These are phyloP conservation scores for Engraulis encrasicolus DNA, from an alignment of 2,113 vertebrate species.

Conservation along the genomic window DNA sequence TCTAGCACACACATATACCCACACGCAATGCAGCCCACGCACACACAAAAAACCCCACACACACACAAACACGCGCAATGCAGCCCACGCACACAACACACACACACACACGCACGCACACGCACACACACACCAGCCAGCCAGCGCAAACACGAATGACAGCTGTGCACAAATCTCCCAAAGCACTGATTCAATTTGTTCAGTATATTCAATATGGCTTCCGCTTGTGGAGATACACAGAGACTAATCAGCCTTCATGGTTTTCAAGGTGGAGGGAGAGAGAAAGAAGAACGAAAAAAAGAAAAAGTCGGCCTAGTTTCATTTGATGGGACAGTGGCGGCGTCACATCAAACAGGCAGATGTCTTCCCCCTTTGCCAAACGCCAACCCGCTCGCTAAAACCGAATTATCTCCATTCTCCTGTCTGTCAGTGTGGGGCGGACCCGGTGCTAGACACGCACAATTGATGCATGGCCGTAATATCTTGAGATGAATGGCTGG, in stretches of 20 bases:
- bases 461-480: conserved; percentile 14
- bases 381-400: conserved; percentile 1
- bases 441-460: not conserved
- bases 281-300: conserved; percentile 1
- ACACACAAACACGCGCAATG: not conserved
- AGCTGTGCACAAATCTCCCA: conserved; percentile 41
- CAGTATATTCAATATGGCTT: conserved; percentile 40
- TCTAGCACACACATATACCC: not conserved
- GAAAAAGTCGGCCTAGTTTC: conserved; percentile 21
- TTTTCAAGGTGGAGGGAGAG: conserved; percentile 23
- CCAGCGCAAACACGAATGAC: conserved; percentile 32
- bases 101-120: not conserved
- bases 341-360: conserved; percentile 20
- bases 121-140: no score
- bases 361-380: not conserved
- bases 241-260: conserved; percentile 42
- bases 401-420: not conserved
- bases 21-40: not conserved
- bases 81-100: not conserved
- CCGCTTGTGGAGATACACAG: conserved; percentile 12
- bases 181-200: conserved; percentile 45
- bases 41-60: not conserved
- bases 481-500: conserved; percentile 14
- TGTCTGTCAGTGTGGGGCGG: not conserved
- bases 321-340: conserved; percentile 7